phyloP scores from a whole-genome alignment of 2,888 invertebrate genomes.

The Leptopterna dolabrata region DNA sequence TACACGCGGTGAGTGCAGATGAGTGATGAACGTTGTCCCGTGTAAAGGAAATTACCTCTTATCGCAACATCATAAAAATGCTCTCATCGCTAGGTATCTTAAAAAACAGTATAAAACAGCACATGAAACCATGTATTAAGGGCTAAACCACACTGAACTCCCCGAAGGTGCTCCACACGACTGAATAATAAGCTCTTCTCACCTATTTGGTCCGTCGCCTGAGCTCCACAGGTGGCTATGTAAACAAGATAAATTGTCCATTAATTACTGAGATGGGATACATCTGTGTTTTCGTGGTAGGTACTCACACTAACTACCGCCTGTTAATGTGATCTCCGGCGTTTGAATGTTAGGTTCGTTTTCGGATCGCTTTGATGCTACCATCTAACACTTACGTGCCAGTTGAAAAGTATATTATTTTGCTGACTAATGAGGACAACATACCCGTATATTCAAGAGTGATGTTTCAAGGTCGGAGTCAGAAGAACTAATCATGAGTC shows the following conservation, averaged over 20 bases:
- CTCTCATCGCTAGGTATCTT: background rate
- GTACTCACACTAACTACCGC: too few species aligned
- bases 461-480: too few species aligned
- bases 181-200: background rate
- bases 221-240: background rate
- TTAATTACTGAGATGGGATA: background rate
- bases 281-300: background rate
- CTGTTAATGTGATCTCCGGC: too few species aligned
- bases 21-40: background rate
- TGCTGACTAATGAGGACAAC: background rate
- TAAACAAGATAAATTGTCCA: background rate
- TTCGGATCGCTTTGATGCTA: background rate
- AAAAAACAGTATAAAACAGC: background rate
- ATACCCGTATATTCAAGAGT: too few species aligned
- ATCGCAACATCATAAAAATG: background rate
- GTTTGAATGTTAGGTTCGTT: too few species aligned
- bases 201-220: background rate
- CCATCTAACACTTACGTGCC: background rate
- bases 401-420: background rate
- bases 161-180: background rate
- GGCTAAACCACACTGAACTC: background rate
- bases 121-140: background rate
- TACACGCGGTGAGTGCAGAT: background rate
- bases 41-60: background rate
- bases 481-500: too few species aligned